Conservation (phyloP, 2,113 vertebrate genomes). For the Lepisosteus osseus region DNA sequence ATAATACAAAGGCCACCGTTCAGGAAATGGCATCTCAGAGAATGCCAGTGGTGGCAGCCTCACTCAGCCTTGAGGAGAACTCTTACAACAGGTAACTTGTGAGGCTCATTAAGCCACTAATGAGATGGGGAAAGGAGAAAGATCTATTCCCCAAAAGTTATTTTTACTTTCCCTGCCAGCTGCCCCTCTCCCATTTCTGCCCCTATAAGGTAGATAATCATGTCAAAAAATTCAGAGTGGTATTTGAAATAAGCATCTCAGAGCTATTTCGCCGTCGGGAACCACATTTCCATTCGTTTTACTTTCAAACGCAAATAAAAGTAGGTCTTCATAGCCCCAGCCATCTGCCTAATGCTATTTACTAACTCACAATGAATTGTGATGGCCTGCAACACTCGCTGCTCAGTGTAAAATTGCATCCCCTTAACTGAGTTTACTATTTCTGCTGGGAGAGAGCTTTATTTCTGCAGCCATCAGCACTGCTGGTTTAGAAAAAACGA, state of each 20-base stretch:
- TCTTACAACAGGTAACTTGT: slow-evolving; percentile 2
- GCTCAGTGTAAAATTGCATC: slow-evolving; percentile 6
- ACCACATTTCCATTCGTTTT: slow-evolving; percentile 5
- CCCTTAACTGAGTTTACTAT: slow-evolving; percentile 9
- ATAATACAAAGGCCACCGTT: too few species aligned
- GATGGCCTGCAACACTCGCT: slow-evolving; percentile 5
- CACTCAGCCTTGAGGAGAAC: background rate
- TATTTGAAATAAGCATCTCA: background rate
- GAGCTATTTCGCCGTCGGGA: background rate
- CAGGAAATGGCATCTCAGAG: too few species aligned
- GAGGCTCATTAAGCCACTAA: slow-evolving; percentile 15
- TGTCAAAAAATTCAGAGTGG: background rate
- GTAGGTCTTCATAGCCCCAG: slow-evolving; percentile 2
- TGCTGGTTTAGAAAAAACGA: background rate
- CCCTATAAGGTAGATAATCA: background rate
- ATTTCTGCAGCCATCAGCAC: background rate
- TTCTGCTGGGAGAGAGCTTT: background rate
- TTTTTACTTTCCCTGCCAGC: background rate
- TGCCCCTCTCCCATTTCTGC: background rate
- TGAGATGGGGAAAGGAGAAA: slow-evolving; percentile 1
- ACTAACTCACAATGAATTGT: slow-evolving; percentile 3
- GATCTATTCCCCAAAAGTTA: background rate
- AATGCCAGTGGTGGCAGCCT: too few species aligned
- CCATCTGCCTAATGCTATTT: slow-evolving; percentile 12
- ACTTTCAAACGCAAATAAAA: slow-evolving; percentile 10